Percentiles rank a stretch among this genome's conserved stretches.
Evolutionary conservation across 2,113 vertebrate genomes (phyloP).

Genomic region (Indicator indicator): DNA sequence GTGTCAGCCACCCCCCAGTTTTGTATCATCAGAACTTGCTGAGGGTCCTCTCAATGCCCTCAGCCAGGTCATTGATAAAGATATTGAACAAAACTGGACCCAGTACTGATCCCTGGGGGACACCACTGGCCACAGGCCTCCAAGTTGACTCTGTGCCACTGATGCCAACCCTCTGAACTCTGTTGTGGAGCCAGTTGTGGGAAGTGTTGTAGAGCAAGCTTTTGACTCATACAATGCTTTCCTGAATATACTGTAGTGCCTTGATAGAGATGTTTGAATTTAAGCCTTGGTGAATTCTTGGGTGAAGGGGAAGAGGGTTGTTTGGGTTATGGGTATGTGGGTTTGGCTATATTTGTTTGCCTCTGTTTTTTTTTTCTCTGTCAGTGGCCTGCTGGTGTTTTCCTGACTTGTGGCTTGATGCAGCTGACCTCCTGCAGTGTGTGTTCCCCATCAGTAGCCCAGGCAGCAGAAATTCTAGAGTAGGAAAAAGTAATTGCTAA

Average conservation of each 20-base stretch:
- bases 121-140: too few species aligned
- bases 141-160: too few species aligned
- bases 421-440: neutral
- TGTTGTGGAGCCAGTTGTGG: too few species aligned
- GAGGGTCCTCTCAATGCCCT: too few species aligned
- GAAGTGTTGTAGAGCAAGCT: neutral
- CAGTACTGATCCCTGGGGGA: too few species aligned
- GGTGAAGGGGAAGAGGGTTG: neutral
- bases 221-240: neutral
- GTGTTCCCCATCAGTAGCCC: neutral
- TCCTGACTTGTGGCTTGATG: neutral
- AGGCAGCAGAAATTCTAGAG: neutral
- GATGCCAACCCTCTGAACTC: too few species aligned
- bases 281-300: neutral
- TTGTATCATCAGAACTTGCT: too few species aligned
- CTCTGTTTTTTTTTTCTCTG: neutral
- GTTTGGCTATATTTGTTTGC: neutral
- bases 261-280: neutral
- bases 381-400: neutral
- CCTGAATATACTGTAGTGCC: neutral
- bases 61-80: too few species aligned
- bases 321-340: neutral
- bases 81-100: too few species aligned
- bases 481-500: neutral
- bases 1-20: too few species aligned